Evolutionary conservation across 2,888 invertebrate genomes (phyloP).

Genomic region (Magallana nippona): DNA sequence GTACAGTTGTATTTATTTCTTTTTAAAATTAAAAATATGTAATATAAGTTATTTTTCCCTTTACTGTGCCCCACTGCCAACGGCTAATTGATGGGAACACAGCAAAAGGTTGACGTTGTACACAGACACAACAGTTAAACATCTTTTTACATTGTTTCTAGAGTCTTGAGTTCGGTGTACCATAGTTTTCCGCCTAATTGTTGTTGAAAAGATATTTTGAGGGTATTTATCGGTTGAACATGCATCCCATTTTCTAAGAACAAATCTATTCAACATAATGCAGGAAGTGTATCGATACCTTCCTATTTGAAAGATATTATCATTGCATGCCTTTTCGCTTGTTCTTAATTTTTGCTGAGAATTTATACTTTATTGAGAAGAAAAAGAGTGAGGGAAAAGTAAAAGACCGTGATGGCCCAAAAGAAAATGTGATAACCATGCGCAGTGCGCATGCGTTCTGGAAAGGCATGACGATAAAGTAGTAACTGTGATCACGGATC

Average conservation of each 20-base stretch:
- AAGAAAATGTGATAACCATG: neutral
- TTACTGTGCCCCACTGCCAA: slow-evolving; percentile 20
- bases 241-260: too few species aligned
- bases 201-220: too few species aligned
- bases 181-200: neutral
- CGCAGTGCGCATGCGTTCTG: slow-evolving; percentile 18
- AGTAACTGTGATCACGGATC: slow-evolving; percentile 73
- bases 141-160: neutral
- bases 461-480: neutral
- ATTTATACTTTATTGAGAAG: neutral
- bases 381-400: neutral
- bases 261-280: neutral
- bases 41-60: neutral
- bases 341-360: neutral
- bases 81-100: slow-evolving; percentile 38
- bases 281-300: neutral
- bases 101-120: slow-evolving; percentile 9
- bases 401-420: neutral
- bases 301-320: too few species aligned
- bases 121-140: neutral
- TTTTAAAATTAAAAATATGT: too few species aligned
- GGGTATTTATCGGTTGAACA: too few species aligned
- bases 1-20: too few species aligned
- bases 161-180: neutral
- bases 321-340: neutral